Evolutionary conservation across 2,888 invertebrate genomes (phyloP).

Genomic region (Cylindroiulus punctatus): DNA sequence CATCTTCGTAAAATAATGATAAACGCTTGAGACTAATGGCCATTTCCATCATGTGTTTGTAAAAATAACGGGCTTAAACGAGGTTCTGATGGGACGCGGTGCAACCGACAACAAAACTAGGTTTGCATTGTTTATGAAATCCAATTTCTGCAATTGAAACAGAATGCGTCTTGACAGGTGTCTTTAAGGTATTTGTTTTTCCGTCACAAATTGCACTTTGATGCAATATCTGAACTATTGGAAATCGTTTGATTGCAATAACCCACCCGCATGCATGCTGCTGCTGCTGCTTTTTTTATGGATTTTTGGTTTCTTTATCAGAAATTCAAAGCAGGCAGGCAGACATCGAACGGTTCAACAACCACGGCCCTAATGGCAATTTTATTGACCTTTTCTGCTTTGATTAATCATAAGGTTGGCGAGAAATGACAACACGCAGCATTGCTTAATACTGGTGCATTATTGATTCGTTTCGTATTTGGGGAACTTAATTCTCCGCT

Average conservation of each 20-base stretch:
- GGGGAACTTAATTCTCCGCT: neutral
- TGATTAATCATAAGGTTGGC: constrained; percentile 40
- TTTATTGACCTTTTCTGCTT: constrained; percentile 45
- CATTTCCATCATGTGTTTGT: neutral
- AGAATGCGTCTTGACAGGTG: constrained; percentile 9
- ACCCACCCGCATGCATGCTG: constrained; percentile 44
- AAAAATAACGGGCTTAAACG: neutral
- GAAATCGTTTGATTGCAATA: constrained; percentile 47
- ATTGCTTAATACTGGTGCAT: constrained; percentile 20
- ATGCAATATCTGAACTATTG: constrained; percentile 35
- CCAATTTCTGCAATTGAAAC: neutral
- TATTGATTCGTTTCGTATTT: neutral
- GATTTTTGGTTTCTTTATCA: neutral
- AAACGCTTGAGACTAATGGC: no score
- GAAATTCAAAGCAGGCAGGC: constrained; percentile 15
- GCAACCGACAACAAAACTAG: neutral
- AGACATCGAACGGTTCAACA: constrained; percentile 16
- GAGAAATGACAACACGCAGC: constrained; percentile 27
- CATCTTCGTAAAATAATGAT: no score
- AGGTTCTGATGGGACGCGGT: neutral
- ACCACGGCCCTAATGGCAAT: constrained; percentile 16
- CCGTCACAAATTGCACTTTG: neutral
- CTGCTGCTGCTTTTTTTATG: neutral
- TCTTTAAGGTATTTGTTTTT: neutral
- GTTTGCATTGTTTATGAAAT: neutral